Evolutionary conservation across 2,888 invertebrate genomes (phyloP), one percentile per base, ranked within the genome.

Genomic region (Yponomeuta evonymella): DNA sequence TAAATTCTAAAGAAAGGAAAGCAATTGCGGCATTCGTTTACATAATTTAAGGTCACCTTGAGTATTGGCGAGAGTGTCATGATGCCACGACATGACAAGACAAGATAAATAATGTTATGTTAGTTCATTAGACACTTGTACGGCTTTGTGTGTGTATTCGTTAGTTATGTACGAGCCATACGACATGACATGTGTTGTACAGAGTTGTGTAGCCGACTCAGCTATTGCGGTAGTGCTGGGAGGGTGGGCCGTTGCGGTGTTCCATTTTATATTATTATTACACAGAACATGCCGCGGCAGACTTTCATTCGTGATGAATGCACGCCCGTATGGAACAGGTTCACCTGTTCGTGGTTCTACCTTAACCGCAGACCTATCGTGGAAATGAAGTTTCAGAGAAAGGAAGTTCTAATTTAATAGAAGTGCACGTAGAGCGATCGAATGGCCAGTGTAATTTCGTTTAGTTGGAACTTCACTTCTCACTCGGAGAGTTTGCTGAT

Each of bases 211-310:
- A 79, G 74, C 75, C 73, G 71, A 77, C 71, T 69, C 77, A 75
- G 81, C 75, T 77, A 36, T 79, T 86, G 88, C 82, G 89, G 88
- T 86, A 80, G 36, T 15, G 68, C 68, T 51, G 12, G 77, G 79
- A 76, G 75, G 77, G 81, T 82, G 85, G 84, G 85, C 80, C 78
- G 81, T 6, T 80, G 81, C 77, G 80, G 80, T 85, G 84, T 87
- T 87, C 83, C 83, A 88, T 89, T 88, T 86, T 81, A 81, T 78
- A 83, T 87, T 87, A 84, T 81, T 64, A 84, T 81, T 64, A 30
- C 64, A 30, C 51, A 58, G 78, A 81, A 78, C 79, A 81, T 77
- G 76, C 77, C 80, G 82, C 82, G 85, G 84, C 79, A 81, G 80
- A 85, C 86, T 88, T 88, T 71, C 66, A 71, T 67, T 67, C 67